Percentiles rank a stretch among this genome's conserved stretches.
Evolutionary conservation across 2,888 invertebrate species (phyloP).

Genomic region (Blomia tropicalis): DNA sequence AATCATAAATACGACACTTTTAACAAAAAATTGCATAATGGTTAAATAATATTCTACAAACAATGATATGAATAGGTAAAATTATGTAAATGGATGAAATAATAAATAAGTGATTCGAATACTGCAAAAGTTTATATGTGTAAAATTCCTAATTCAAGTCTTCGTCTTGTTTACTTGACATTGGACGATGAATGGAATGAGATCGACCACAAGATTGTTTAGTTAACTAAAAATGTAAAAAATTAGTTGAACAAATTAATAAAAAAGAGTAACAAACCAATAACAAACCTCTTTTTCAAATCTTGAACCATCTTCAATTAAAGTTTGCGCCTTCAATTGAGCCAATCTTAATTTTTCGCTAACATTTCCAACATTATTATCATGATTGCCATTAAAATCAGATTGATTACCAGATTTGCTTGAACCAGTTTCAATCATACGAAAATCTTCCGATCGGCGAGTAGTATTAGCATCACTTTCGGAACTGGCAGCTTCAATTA

Average conservation of each 20-base stretch:
- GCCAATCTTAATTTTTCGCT: slow-evolving; percentile 1
- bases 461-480: neutral
- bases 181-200: too few species aligned
- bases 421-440: neutral
- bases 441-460: neutral
- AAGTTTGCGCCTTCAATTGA: slow-evolving; percentile 1
- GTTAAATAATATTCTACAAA: too few species aligned
- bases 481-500: slow-evolving; percentile 19
- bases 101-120: too few species aligned
- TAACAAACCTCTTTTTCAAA: slow-evolving; percentile 9
- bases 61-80: too few species aligned
- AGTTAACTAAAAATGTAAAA: too few species aligned
- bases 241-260: neutral
- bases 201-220: too few species aligned
- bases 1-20: too few species aligned
- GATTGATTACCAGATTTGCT: neutral
- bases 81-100: too few species aligned
- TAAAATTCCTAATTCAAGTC: too few species aligned
- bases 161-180: too few species aligned
- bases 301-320: neutral
- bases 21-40: too few species aligned
- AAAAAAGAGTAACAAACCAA: neutral
- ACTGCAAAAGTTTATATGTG: too few species aligned
- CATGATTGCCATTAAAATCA: neutral
- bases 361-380: neutral